Base-by-base conservation (phyloP, 2,113 vertebrate species). In the Gymnobelideus leadbeateri region DNA sequence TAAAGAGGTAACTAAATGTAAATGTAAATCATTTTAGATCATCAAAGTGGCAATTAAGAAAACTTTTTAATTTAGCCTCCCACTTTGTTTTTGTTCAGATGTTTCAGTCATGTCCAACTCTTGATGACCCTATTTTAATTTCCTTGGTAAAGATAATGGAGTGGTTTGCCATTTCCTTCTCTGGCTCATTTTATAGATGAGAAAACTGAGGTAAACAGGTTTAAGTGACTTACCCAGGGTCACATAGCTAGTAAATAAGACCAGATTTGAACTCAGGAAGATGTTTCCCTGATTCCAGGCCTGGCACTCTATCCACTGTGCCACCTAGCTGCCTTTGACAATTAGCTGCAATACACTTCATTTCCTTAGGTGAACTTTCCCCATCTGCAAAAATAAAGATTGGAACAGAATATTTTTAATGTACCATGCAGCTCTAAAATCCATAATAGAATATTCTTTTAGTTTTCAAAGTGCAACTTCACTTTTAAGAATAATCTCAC, bases 401-500 rank as follows among this genome's bases (percentile, higher is more conserved):
- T 84, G n/a, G 37, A 84, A 84, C 16, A 84, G 19, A 43, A 43
- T 43, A 43, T 84, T 23, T 23, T 37, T 43, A 84, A 84, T 84
- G n/a, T 84, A n/a, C 16, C 37, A 43, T 43, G 8, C 7, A 84
- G n/a, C 4, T 43, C n/a, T 84, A 84, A 43, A 84, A 43, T 43
- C 68, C 37, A 43, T 84, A 43, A 43, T 43, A 84, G 68, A 43
- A 84, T 43, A 43, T 43, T 84, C 68, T 84, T 84, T 84, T 84
- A 84, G 14, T 84, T 89, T 93, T 94, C 77, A 16, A 93, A 90
- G 91, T 14, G 24, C 55, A 19, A 46, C 28, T 94, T 95, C 89
- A 90, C 46, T 0, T 68, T 90, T 46, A 50, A 93, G 24, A 68
- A n/a, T 37, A 93, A 95, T 25, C 89, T 91, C 89, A 31, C 2